Evolutionary conservation across 2,797 vertebrate species (phyloP), one percentile per base, ranked within the genome.

Genomic region (Tympanoctomys barrerae): DNA sequence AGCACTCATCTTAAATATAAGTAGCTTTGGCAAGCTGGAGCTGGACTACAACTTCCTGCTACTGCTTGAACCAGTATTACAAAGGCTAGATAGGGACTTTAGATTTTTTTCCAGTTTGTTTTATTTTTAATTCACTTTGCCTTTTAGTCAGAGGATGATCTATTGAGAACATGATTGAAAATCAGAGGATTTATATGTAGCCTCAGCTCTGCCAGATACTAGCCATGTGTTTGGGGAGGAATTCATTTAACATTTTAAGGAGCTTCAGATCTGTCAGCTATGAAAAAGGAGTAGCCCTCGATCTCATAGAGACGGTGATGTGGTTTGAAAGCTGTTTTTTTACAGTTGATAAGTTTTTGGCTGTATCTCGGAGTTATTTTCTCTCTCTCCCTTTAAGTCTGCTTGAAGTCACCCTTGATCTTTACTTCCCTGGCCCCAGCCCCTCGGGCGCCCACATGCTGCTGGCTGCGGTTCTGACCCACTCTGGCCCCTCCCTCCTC

Each of bases 351-450:
- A 19, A 66, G 46, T 39, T 33, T 75, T 77, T 33, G 2, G 28
- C 1, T 52, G 46, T 33, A 5, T 82, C 87, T 52, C 36, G 33
- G 79, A 59, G 21, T 52, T 26, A 0, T 36, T 66, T 59, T 64
- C 64, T 70, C 57, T 24, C 18, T 21, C 14, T 86, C 39, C 66
- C 57, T 18, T 54, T 64, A 36, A 85, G 71, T 81, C 61, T 89
- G 59, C 77, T 59, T 46, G 42, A 33, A 33, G 10, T 85, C 85
- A 73, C 49, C 59, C 68, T 66, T 83, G 82, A 52, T 66, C 80
- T 90, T 75, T 78, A 42, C 93, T 97, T 97, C 87, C 94, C 94
- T 57, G 13, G 14, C 1, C 2, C 96, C 90, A 96, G 75, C 94
- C 33, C 0, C 1, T 64, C 94, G 92, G 90, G 91, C 97, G 88